Evolutionary conservation across 2,113 vertebrate genomes (phyloP).

Genomic region (Syrrhaptes paradoxus): DNA sequence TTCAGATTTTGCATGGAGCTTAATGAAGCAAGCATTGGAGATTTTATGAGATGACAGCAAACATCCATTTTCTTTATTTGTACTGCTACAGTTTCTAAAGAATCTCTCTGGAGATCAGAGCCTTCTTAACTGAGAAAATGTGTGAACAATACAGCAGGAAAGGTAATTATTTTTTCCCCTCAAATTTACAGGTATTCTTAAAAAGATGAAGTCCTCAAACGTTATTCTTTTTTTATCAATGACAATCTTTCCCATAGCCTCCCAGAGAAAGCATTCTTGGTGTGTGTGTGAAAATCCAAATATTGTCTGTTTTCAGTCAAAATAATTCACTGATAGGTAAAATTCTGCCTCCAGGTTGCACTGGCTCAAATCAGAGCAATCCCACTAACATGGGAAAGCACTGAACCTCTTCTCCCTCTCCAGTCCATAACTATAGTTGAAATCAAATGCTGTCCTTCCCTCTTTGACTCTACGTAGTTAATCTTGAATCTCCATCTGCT

Average conservation of each 20-base stretch:
- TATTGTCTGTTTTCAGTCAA: not conserved
- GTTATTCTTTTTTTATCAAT: not conserved
- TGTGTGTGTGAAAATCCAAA: not conserved
- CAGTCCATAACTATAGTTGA: fast-evolving
- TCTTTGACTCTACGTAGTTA: not conserved
- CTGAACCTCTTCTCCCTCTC: not conserved
- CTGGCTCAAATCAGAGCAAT: not conserved
- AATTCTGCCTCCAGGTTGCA: not conserved
- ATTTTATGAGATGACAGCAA: slow-evolving; percentile 31
- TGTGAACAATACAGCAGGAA: not conserved
- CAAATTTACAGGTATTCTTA: not conserved
- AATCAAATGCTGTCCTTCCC: not conserved
- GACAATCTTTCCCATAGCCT: not conserved
- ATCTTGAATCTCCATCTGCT: not conserved
- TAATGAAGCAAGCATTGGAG: slow-evolving; percentile 29
- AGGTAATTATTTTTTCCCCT: not conserved
- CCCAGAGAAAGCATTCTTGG: fast-evolving
- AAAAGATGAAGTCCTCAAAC: not conserved
- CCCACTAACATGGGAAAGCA: not conserved
- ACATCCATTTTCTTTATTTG: slow-evolving; percentile 28
- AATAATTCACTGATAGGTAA: not conserved
- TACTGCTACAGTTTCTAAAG: not conserved
- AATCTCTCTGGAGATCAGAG: not conserved
- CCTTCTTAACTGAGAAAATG: not conserved
- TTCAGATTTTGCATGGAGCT: not conserved